A percentile compares a stretch with the other conserved stretches of the same genome.
phyloP scores from a whole-genome alignment of 2,113 vertebrate genomes.

The Eolophus roseicapilla region DNA sequence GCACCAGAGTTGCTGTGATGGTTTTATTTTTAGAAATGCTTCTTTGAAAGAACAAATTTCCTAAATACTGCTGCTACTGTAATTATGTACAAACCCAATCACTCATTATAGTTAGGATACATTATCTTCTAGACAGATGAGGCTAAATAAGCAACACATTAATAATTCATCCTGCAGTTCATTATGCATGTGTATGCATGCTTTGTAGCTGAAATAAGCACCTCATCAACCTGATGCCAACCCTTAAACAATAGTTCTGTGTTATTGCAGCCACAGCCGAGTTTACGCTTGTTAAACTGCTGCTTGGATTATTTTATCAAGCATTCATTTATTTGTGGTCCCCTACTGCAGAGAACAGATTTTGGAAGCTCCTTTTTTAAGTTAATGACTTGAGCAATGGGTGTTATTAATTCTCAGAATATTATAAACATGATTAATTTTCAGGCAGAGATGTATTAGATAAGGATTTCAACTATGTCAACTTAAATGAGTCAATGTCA shows the following conservation, averaged over 20 bases:
- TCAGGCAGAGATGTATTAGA: slow-evolving; percentile 89
- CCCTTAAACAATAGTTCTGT: slow-evolving; percentile 95
- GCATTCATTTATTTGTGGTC: slow-evolving; percentile 90
- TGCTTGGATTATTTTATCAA: slow-evolving; percentile 99
- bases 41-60: slow-evolving; percentile 83
- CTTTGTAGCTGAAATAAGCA: slow-evolving; percentile 89
- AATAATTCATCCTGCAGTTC: slow-evolving; percentile 99
- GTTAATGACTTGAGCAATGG: slow-evolving; percentile 91
- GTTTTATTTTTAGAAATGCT: slow-evolving; percentile 83
- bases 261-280: slow-evolving; percentile 89
- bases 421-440: slow-evolving; percentile 98
- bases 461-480: slow-evolving; percentile 84
- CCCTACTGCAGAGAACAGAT: slow-evolving; percentile 81
- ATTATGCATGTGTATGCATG: slow-evolving; percentile 99
- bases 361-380: slow-evolving; percentile 84
- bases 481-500: slow-evolving; percentile 82
- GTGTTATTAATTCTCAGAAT: slow-evolving; percentile 91
- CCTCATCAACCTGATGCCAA: slow-evolving; percentile 97
- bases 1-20: slow-evolving; percentile 66
- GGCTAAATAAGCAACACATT: slow-evolving; percentile 99
- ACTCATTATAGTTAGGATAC: slow-evolving; percentile 98
- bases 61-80: slow-evolving; percentile 95
- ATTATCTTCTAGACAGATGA: slow-evolving; percentile 99
- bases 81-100: slow-evolving; percentile 97
- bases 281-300: slow-evolving; percentile 99